Percentiles rank a stretch among this genome's conserved stretches.
These are phyloP conservation scores for Agrochola macilenta DNA, from an alignment of 2,888 invertebrate genomes.

Conservation along the genomic window DNA sequence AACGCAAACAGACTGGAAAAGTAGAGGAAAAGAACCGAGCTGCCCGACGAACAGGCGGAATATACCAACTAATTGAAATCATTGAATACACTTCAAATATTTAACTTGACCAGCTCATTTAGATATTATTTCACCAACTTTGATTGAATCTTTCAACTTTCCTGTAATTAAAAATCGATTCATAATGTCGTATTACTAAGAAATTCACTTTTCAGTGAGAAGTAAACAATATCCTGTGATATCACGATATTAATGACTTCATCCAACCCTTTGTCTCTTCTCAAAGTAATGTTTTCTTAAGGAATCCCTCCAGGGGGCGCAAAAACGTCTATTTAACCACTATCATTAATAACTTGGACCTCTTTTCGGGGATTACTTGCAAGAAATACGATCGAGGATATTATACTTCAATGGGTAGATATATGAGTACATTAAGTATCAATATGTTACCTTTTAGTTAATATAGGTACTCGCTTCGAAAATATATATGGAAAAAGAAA, in stretches of 20 bases:
- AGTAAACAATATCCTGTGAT: constrained; percentile 47
- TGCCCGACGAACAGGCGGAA: constrained; percentile 69
- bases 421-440: constrained; percentile 44
- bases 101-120: constrained; percentile 69
- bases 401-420: constrained; percentile 48
- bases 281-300: constrained; percentile 58
- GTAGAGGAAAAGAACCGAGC: constrained; percentile 73
- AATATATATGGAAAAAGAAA: constrained; percentile 17
- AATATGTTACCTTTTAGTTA: constrained; percentile 52
- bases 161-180: constrained; percentile 6
- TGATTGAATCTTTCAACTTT: constrained; percentile 66
- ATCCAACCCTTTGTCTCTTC: constrained; percentile 63
- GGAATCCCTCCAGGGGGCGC: constrained; percentile 56
- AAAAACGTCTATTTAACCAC: constrained; percentile 69
- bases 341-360: constrained; percentile 70
- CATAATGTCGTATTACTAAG: constrained; percentile 7
- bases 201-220: constrained; percentile 18
- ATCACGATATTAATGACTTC: constrained; percentile 68
- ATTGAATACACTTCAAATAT: constrained; percentile 75
- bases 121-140: constrained; percentile 61
- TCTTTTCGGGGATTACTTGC: constrained; percentile 68
- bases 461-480: constrained; percentile 19
- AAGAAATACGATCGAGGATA: constrained; percentile 63
- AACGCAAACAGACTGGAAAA: constrained; percentile 80
- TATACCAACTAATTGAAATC: constrained; percentile 78